Conservation (phyloP, 1,140 invertebrate species). For the Steinernema feltiae region DNA sequence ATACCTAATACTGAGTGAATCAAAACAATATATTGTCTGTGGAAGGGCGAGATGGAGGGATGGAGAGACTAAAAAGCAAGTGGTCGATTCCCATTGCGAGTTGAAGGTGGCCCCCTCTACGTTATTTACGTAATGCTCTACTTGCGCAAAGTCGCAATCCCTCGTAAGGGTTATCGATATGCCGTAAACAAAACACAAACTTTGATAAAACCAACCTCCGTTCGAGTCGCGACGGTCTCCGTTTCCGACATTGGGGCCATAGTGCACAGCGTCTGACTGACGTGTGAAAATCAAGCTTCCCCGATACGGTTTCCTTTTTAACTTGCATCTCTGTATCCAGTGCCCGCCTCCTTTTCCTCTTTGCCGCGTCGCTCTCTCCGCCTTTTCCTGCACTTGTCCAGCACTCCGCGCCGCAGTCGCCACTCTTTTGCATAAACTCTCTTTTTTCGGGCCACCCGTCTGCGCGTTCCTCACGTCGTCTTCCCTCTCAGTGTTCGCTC, state of each 20-base stretch:
- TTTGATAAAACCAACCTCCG: not conserved
- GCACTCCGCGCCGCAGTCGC: not conserved
- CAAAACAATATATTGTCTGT: too few species aligned
- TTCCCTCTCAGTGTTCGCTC: not conserved
- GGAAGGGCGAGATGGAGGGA: too few species aligned
- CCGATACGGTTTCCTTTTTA: slow-evolving; percentile 14
- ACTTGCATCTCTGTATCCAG: not conserved
- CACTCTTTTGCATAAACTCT: not conserved
- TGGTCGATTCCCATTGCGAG: too few species aligned
- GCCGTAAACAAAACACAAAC: not conserved
- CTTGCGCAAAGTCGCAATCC: too few species aligned
- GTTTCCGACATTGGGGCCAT: slow-evolving; percentile 6
- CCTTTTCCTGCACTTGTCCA: not conserved
- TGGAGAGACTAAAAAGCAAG: too few species aligned
- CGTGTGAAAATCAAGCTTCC: not conserved
- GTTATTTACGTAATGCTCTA: too few species aligned
- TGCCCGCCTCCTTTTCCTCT: not conserved
- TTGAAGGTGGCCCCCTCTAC: too few species aligned
- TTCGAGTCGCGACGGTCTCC: not conserved
- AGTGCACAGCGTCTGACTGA: not conserved
- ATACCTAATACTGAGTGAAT: too few species aligned
- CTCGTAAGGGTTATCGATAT: too few species aligned
- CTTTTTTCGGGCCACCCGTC: not conserved
- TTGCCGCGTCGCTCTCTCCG: not conserved
- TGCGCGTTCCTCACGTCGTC: not conserved